Evolutionary conservation across 1,140 invertebrate species (phyloP), one percentile per base, ranked within the genome.

Genomic region (Drosophila triauraria): DNA sequence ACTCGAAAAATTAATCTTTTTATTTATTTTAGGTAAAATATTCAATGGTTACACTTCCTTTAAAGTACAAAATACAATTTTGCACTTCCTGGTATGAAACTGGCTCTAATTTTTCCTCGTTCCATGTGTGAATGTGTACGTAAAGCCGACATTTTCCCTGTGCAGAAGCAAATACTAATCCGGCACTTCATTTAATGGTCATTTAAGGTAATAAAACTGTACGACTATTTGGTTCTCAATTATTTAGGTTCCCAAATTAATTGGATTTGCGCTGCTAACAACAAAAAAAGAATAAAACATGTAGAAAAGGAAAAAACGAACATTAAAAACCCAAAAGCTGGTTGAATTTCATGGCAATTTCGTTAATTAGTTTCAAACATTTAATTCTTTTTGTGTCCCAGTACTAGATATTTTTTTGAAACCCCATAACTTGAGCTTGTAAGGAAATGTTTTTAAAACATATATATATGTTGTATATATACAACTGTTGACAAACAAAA

Each of bases 191-290:
- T 80, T 84, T 65, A 63, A 77, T 80, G 67, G 58, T 58, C 65
- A 85, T 84, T 84, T 61, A 48, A 77, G 72, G 75, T 72, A 76
- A 83, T 83, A 64, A 77, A 84, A 80, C 65, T 38, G 46, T n/a
- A 47, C 27, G 27, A 44, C 57, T 59, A 32, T 47, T 54, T 74
- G n/a, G 27, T 32, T 0, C n/a, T 53, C 27, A 53, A 53, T 59
- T 74, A 74, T 54, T 35, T 72, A 72, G 56, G 20, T 74, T 48
- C 12, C 12, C n/a, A 75, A 77, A 72, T 85, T 56, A 60, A 76
- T 80, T 80, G 47, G 69, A 67, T 78, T 78, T 71, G 61, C 25
- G 15, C 50, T 50, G 13, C 54, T 20, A 17, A 17, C n/a, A 50
- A 61, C 35, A 44, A n/a, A 23, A 44, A 57, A 35, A 5, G 12